phyloP scores from a whole-genome alignment of 2,888 invertebrate genomes.

The Epinotia nisella region DNA sequence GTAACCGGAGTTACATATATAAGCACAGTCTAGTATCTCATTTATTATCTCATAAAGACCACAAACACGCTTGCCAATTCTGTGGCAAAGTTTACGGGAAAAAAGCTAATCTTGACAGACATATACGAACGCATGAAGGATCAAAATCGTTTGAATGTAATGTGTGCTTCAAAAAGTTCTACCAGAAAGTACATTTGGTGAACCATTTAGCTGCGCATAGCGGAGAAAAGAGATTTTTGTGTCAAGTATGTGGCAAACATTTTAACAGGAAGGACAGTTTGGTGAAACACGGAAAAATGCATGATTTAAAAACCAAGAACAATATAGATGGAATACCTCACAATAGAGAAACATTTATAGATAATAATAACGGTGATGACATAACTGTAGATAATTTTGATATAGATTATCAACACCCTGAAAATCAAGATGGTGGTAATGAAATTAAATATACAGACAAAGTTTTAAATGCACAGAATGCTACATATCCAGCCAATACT shows the following conservation, averaged over 20 bases:
- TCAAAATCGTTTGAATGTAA: constrained; percentile 37
- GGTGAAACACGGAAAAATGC: constrained; percentile 36
- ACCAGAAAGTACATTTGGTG: constrained; percentile 42
- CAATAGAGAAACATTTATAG: background rate
- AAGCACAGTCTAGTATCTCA: constrained; percentile 40
- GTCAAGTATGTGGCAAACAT: constrained; percentile 45
- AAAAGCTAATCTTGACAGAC: constrained; percentile 43
- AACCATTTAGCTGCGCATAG: constrained; percentile 41
- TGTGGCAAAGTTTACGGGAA: constrained; percentile 43
- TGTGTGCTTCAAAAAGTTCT: constrained; percentile 41
- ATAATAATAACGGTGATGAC: background rate
- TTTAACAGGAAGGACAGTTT: constrained; percentile 44
- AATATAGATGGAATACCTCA: background rate
- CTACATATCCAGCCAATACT: background rate
- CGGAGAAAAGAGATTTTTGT: constrained; percentile 38
- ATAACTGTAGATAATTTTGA: background rate
- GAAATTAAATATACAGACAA: background rate
- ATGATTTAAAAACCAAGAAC: background rate
- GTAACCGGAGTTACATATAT: constrained; percentile 41
- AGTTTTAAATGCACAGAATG: background rate
- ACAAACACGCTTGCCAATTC: constrained; percentile 28
- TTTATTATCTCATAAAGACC: constrained; percentile 27
- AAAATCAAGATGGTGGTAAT: background rate
- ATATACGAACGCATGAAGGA: constrained; percentile 37
- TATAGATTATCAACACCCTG: background rate